These are phyloP conservation scores for Lophochroa leadbeateri DNA, from an alignment of 2,113 vertebrate species.

Conservation along the genomic window DNA sequence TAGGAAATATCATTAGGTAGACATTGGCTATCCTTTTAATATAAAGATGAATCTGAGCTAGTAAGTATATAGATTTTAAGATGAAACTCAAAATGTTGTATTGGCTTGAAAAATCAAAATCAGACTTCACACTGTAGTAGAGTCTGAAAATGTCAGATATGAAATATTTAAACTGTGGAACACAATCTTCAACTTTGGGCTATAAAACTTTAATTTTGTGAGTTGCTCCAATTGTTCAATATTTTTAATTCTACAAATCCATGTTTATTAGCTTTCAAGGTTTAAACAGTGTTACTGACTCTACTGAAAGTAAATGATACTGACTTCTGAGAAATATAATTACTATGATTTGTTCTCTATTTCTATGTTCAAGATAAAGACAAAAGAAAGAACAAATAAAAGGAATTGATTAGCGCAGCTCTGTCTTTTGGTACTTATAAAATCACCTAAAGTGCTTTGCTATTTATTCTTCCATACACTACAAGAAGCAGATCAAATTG, in stretches of 20 bases:
- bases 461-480: not conserved
- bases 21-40: not conserved
- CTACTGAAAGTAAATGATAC: constrained; percentile 79
- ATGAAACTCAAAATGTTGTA: constrained; percentile 51
- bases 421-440: constrained; percentile 55
- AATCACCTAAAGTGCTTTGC: constrained; percentile 31
- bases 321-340: constrained; percentile 72
- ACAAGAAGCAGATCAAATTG: not conserved
- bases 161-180: constrained; percentile 81
- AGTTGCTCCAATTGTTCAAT: constrained; percentile 76
- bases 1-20: not conserved
- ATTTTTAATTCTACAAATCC: constrained; percentile 83
- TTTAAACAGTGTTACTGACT: constrained; percentile 80
- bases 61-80: constrained; percentile 60
- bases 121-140: constrained; percentile 49
- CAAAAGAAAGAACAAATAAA: constrained; percentile 74
- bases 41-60: not conserved
- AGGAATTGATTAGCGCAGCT: constrained; percentile 68
- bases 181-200: constrained; percentile 70
- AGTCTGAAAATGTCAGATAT: constrained; percentile 78
- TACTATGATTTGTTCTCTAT: constrained; percentile 74
- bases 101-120: constrained; percentile 74
- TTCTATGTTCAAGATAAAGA: constrained; percentile 70
- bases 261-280: constrained; percentile 83
- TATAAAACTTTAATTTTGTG: constrained; percentile 84